Evolutionary conservation across 2,113 vertebrate genomes (phyloP).

Genomic region (Trogon melanurus): DNA sequence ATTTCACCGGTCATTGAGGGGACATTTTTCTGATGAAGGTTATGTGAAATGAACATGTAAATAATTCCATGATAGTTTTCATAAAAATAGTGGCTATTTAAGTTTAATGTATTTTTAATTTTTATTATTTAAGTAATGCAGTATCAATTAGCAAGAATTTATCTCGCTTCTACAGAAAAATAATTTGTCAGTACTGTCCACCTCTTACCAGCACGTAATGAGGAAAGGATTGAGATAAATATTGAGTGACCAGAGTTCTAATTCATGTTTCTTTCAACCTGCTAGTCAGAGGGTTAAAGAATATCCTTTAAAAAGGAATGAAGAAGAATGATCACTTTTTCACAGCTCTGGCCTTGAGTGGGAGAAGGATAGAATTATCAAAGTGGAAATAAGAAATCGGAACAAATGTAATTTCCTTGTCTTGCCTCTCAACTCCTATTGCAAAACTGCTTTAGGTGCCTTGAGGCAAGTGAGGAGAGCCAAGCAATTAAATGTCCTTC

Average conservation of each 20-base stretch:
- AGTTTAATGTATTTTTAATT: background rate
- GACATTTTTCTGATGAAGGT: background rate
- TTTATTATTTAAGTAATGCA: background rate
- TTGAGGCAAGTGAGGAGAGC: background rate
- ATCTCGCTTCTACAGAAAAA: background rate
- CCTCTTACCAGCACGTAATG: background rate
- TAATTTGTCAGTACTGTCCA: background rate
- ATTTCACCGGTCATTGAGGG: background rate
- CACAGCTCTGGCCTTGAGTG: background rate
- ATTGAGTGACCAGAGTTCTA: background rate
- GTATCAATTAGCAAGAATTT: background rate
- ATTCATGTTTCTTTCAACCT: background rate
- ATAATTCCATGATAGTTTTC: background rate
- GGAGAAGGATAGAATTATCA: background rate
- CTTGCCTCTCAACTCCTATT: background rate
- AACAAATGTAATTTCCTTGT: slow-evolving; percentile 26
- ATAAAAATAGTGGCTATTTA: background rate
- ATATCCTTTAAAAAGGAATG: background rate
- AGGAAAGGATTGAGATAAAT: background rate
- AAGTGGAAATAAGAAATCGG: background rate
- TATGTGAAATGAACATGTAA: background rate
- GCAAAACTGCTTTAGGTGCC: background rate
- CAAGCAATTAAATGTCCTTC: background rate
- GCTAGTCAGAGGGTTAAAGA: background rate
- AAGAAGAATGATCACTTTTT: background rate